A percentile compares a stretch with the other conserved stretches of the same genome.
These are phyloP conservation scores for Gibbula magus DNA, from an alignment of 2,888 invertebrate species.

Conservation along the genomic window DNA sequence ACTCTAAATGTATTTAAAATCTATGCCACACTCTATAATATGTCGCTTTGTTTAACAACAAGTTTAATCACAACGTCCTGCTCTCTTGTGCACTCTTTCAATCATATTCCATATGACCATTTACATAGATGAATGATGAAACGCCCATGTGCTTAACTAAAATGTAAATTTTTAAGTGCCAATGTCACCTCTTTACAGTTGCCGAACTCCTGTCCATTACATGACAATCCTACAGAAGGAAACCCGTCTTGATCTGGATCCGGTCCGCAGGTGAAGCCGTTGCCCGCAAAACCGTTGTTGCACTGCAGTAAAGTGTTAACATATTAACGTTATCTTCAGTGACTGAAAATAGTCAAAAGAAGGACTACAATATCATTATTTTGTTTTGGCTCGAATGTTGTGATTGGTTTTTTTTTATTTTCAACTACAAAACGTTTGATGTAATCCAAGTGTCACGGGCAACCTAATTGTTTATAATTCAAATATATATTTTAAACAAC, in stretches of 20 bases:
- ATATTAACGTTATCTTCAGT: neutral
- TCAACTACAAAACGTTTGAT: too few species aligned
- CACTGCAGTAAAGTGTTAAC: too few species aligned
- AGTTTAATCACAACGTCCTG: too few species aligned
- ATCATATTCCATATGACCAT: too few species aligned
- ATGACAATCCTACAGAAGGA: conserved; percentile 49
- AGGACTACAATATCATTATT: neutral
- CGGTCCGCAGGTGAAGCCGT: conserved; percentile 60
- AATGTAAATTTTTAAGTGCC: neutral
- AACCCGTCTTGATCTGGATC: conserved; percentile 65
- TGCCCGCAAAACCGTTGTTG: conserved; percentile 63
- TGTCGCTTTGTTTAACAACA: too few species aligned
- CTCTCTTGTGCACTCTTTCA: too few species aligned
- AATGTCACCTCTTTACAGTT: conserved; percentile 5
- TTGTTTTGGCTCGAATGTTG: neutral
- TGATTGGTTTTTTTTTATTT: too few species aligned
- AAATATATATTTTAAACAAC: too few species aligned
- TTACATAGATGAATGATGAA: neutral
- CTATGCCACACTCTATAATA: too few species aligned
- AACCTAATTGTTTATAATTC: too few species aligned
- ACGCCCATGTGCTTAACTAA: neutral
- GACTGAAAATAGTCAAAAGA: neutral
- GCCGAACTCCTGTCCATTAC: conserved; percentile 34
- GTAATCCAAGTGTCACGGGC: too few species aligned
- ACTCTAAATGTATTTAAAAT: too few species aligned